Conservation (phyloP, 1,140 invertebrate species). For the Lasioglossum baleicum region DNA sequence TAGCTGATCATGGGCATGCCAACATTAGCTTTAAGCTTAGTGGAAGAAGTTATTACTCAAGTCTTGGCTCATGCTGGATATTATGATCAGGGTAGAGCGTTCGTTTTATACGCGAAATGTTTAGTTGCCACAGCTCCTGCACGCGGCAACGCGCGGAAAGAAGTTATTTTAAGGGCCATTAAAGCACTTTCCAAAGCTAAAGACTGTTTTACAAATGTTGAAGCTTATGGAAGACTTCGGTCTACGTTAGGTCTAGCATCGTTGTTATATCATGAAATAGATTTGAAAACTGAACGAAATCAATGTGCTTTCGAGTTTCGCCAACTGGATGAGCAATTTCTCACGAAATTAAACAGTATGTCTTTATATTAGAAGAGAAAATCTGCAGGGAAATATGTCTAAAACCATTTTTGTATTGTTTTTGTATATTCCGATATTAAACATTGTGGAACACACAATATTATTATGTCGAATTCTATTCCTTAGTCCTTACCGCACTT, state of each 20-base stretch:
- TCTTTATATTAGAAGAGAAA: slow-evolving; percentile 63
- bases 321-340: slow-evolving; percentile 85
- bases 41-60: slow-evolving; percentile 85
- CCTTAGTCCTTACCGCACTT: too few species aligned
- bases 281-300: slow-evolving; percentile 84
- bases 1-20: slow-evolving; percentile 87
- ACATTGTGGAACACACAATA: too few species aligned
- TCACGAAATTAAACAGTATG: slow-evolving; percentile 72
- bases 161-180: slow-evolving; percentile 83
- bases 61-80: slow-evolving; percentile 90
- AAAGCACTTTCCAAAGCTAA: slow-evolving; percentile 85
- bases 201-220: slow-evolving; percentile 85
- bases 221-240: slow-evolving; percentile 86
- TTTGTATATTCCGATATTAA: neutral
- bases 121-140: slow-evolving; percentile 82
- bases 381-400: neutral
- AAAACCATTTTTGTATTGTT: neutral
- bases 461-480: too few species aligned
- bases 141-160: slow-evolving; percentile 75
- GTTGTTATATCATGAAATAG: slow-evolving; percentile 84
- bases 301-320: slow-evolving; percentile 87
- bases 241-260: slow-evolving; percentile 85
- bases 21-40: slow-evolving; percentile 85
- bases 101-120: slow-evolving; percentile 85
- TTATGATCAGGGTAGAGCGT: slow-evolving; percentile 87